A percentile compares a stretch with the other conserved stretches of the same genome.
Conservation (phyloP, 2,888 invertebrate genomes). For the Apamea epomidion region DNA sequence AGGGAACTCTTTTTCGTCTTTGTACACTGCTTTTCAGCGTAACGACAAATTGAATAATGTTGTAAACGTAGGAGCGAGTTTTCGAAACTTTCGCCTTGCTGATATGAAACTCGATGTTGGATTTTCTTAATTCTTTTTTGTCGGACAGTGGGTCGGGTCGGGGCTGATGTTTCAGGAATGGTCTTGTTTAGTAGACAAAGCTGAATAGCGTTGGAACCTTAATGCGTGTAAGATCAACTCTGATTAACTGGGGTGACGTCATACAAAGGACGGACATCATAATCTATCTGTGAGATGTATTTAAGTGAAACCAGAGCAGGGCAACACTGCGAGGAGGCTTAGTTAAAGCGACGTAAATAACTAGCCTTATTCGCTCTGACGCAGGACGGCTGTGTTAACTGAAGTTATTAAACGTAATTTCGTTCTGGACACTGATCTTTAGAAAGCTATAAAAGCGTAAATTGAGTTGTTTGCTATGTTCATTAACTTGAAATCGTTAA, state of each 20-base stretch:
- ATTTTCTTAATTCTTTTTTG: slow-evolving; percentile 66
- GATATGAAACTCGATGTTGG: slow-evolving; percentile 61
- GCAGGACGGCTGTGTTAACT: slow-evolving; percentile 13
- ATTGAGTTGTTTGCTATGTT: slow-evolving; percentile 40
- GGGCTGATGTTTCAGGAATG: slow-evolving; percentile 28
- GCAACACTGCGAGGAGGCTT: slow-evolving; percentile 52
- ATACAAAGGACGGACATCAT: slow-evolving; percentile 66
- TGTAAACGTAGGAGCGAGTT: slow-evolving; percentile 73
- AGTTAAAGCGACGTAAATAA: slow-evolving; percentile 51
- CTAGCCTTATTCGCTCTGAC: slow-evolving; percentile 32
- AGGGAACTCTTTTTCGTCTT: slow-evolving; percentile 78
- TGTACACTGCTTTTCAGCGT: slow-evolving; percentile 79
- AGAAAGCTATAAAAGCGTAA: slow-evolving; percentile 43
- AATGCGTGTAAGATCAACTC: slow-evolving; percentile 62
- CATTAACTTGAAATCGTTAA: slow-evolving; percentile 31
- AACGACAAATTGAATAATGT: slow-evolving; percentile 86
- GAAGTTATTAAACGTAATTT: slow-evolving; percentile 46
- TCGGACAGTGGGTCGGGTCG: slow-evolving; percentile 55
- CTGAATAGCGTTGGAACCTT: slow-evolving; percentile 45
- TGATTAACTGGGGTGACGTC: slow-evolving; percentile 62
- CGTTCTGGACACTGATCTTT: slow-evolving; percentile 28
- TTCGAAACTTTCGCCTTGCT: slow-evolving; percentile 66
- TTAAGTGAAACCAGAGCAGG: slow-evolving; percentile 65
- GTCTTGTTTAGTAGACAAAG: slow-evolving; percentile 56
- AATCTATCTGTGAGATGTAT: slow-evolving; percentile 64